Conservation (phyloP, 2,113 vertebrate genomes). For the Probosciger aterrimus region DNA sequence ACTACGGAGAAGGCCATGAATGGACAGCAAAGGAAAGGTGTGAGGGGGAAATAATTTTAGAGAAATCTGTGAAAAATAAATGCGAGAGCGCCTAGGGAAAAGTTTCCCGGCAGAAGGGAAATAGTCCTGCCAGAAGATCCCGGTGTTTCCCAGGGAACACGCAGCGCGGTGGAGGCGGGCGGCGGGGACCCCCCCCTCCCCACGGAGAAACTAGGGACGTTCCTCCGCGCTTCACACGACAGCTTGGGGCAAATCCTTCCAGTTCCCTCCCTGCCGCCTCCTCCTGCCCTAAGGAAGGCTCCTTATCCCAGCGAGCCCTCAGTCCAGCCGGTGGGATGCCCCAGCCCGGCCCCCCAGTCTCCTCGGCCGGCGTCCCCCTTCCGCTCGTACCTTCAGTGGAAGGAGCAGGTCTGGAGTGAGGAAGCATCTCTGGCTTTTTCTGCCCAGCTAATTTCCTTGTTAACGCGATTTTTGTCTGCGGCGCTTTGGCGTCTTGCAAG, state of each 20-base stretch:
- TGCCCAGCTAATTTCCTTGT: neutral
- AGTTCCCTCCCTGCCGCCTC: neutral
- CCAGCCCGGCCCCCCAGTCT: neutral
- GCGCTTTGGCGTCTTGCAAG: neutral
- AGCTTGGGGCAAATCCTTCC: neutral
- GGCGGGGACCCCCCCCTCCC: neutral
- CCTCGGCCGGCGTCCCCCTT: neutral
- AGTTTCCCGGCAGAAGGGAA: neutral
- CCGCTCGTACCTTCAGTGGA: neutral
- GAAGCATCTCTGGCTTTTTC: neutral
- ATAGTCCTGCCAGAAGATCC: neutral
- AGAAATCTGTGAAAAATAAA: neutral
- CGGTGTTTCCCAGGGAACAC: neutral
- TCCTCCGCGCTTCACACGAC: neutral
- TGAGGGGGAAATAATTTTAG: neutral
- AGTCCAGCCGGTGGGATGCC: neutral
- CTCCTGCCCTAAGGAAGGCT: neutral
- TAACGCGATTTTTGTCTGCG: neutral
- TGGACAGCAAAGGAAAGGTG: neutral
- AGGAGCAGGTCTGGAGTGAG: neutral
- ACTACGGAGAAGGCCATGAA: neutral
- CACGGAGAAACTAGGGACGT: rapidly evolving
- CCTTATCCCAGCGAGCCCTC: neutral
- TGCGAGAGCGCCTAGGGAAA: neutral
- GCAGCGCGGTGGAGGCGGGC: neutral